phyloP scores from a whole-genome alignment of 1,140 invertebrate species.

The Ceratitis capitata region DNA sequence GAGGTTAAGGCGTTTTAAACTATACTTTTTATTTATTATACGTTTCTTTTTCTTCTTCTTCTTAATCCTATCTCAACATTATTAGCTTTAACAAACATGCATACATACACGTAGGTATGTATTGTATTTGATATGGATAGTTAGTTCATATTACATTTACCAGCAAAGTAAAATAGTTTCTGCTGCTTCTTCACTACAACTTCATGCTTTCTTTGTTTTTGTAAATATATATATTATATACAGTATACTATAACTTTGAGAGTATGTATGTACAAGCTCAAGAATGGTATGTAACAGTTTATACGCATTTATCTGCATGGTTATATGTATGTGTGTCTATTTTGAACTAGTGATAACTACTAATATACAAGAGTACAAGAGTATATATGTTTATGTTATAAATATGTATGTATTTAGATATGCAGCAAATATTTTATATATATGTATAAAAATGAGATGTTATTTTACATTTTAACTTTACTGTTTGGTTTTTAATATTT shows the following conservation, averaged over 20 bases:
- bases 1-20: not conserved
- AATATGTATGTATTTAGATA: not conserved
- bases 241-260: too few species aligned
- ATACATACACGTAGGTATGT: not conserved
- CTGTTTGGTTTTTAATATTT: not conserved
- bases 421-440: not conserved
- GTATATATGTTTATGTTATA: not conserved
- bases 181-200: not conserved
- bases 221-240: too few species aligned
- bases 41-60: too few species aligned
- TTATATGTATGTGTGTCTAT: too few species aligned
- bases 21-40: too few species aligned
- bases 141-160: not conserved
- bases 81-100: not conserved
- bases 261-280: not conserved
- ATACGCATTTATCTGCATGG: not conserved
- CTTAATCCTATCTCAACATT: not conserved
- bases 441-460: not conserved
- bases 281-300: too few species aligned
- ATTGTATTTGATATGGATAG: not conserved
- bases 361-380: not conserved
- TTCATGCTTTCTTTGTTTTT: not conserved
- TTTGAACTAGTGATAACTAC: too few species aligned
- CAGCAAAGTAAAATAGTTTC: not conserved
- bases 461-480: not conserved